Evolutionary conservation across 2,797 vertebrate genomes (phyloP), one percentile per base, ranked within the genome.

Genomic region (Pseudomugil tenellus): DNA sequence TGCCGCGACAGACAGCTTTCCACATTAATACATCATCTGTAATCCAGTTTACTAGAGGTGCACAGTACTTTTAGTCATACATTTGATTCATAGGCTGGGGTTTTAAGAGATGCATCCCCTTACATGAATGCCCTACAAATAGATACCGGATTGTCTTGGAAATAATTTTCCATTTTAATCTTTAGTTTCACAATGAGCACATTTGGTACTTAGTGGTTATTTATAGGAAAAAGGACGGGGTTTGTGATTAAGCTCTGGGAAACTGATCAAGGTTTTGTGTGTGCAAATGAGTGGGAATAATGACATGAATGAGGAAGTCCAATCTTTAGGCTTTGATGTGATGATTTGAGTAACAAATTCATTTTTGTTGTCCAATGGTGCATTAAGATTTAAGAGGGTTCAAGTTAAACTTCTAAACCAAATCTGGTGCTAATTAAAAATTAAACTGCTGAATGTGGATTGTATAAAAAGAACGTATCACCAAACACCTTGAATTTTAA

Each of bases 371-470:
- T 61, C 52, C 73, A 66, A 59, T 67, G 37, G 34, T 72, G 19
- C 35, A 61, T 43, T 55, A 52, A 63, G 58, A 67, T 72, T n/a
- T 54, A 77, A 67, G 9, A 70, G 39, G 74, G 70, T 79, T 80
- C 63, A 70, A 78, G 68, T 2, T 58, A 43, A 70, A 76, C 59
- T 70, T 70, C 60, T 11, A 25, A 61, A 37, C 49, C 14, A 65
- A 62, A 46, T 62, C 17, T 69, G 32, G 39, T 56, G 29, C 41
- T 19, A 19, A 41, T 41, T 41, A 63, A 72, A 65, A 63, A 28
- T n/a, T 12, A 43, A 43, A 65, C 11, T 0, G 9, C 54, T 39
- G 21, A 17, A 39, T 25, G 12, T 39, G 56, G 19, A 19, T 46
- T 7, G 26, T 35, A n/a, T 11, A 21, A 25, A 31, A 43, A 0